Percentiles rank a stretch among this genome's conserved stretches.
These are phyloP conservation scores for Centropyge bicolor DNA, from an alignment of 2,797 vertebrate species.

Conservation along the genomic window DNA sequence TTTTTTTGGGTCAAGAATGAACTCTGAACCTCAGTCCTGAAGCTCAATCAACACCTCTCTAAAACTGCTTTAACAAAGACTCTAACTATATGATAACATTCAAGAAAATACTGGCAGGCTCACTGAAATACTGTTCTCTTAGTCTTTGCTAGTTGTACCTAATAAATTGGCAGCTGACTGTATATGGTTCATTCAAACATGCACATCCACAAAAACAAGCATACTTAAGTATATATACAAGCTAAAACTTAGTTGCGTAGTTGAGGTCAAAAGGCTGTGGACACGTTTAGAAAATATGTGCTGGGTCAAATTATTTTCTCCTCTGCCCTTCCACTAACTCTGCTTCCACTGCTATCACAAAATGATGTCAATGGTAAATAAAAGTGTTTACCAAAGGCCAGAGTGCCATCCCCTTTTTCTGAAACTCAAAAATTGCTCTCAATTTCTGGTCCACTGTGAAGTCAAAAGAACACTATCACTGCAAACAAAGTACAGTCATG, in stretches of 20 bases:
- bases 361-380: slow-evolving; percentile 56
- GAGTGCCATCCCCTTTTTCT: slow-evolving; percentile 17
- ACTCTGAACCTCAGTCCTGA: neutral
- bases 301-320: slow-evolving; percentile 40
- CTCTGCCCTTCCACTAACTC: slow-evolving; percentile 27
- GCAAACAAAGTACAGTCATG: slow-evolving; percentile 19
- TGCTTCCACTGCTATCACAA: slow-evolving; percentile 40
- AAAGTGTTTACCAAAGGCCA: slow-evolving; percentile 56
- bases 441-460: slow-evolving; percentile 34
- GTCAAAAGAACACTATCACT: slow-evolving; percentile 16
- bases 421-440: slow-evolving; percentile 41
- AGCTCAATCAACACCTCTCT: neutral
- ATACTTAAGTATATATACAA: slow-evolving; percentile 3
- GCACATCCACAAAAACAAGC: slow-evolving; percentile 3
- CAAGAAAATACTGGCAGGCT: neutral
- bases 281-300: slow-evolving; percentile 37
- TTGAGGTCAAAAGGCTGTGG: slow-evolving; percentile 37
- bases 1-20: neutral
- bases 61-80: neutral
- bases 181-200: slow-evolving; percentile 1
- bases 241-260: slow-evolving; percentile 40
- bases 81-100: neutral
- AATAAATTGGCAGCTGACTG: neutral
- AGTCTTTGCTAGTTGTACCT: neutral
- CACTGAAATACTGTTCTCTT: neutral